Conservation (phyloP, 1,140 invertebrate species). For the Panulirus ornatus region DNA sequence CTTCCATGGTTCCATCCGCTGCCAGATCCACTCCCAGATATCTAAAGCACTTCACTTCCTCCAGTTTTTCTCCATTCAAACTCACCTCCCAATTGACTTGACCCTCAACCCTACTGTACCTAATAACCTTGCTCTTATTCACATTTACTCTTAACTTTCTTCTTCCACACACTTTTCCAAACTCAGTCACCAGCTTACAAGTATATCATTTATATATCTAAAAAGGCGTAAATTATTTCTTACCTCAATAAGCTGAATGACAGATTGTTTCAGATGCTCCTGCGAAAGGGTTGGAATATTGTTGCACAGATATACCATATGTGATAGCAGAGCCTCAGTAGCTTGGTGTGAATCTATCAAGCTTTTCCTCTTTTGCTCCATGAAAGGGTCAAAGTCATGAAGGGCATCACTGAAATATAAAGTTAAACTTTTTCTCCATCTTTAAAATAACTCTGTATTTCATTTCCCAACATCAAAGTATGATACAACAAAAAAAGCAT, state of each 20-base stretch:
- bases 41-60: no score
- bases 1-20: no score
- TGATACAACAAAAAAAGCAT: neutral
- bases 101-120: no score
- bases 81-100: no score
- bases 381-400: slow-evolving; percentile 88
- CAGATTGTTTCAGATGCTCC: slow-evolving; percentile 59
- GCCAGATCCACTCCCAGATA: no score
- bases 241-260: slow-evolving; percentile 76
- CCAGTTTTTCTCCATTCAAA: no score
- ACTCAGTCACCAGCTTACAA: no score
- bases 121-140: no score
- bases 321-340: slow-evolving; percentile 82
- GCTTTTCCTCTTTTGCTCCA: slow-evolving; percentile 84
- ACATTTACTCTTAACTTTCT: no score
- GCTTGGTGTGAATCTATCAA: slow-evolving; percentile 81
- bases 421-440: neutral
- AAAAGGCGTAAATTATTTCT: slow-evolving; percentile 12
- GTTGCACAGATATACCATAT: slow-evolving; percentile 78
- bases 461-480: neutral
- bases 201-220: neutral
- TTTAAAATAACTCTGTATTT: neutral
- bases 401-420: slow-evolving; percentile 81
- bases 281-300: slow-evolving; percentile 74
- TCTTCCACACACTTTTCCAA: no score